phyloP scores from a whole-genome alignment of 1,140 invertebrate genomes.

The Monochamus saltuarius region DNA sequence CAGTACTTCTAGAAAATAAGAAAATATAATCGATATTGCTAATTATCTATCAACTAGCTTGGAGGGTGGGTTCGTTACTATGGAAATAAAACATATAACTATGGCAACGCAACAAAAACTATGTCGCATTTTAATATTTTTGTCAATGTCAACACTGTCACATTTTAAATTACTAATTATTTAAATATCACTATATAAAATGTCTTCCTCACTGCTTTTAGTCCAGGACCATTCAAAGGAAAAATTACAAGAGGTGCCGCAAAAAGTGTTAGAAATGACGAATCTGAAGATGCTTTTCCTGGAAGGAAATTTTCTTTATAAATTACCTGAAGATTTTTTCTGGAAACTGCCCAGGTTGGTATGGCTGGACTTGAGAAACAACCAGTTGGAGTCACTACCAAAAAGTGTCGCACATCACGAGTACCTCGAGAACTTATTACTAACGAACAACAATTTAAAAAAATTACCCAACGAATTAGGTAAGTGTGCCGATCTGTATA shows the following conservation, averaged over 20 bases:
- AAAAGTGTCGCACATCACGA: conserved; percentile 46
- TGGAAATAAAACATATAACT: not conserved
- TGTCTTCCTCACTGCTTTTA: conserved; percentile 43
- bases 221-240: conserved; percentile 40
- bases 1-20: too few relatives aligned
- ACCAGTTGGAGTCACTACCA: conserved; percentile 44
- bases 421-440: conserved; percentile 47
- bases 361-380: conserved; percentile 52
- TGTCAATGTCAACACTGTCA: not conserved
- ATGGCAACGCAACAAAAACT: conserved; percentile 1
- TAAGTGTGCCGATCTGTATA: too few relatives aligned
- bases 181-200: not conserved
- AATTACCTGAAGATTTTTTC: conserved; percentile 48
- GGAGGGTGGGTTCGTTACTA: not conserved
- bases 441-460: conserved; percentile 46
- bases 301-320: conserved; percentile 45
- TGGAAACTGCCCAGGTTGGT: conserved; percentile 42
- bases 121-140: too few relatives aligned
- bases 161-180: not conserved
- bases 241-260: conserved; percentile 38
- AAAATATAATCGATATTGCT: not conserved
- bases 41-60: not conserved
- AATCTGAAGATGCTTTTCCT: conserved; percentile 51
- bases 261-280: conserved; percentile 36
- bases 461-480: conserved; percentile 45